A percentile compares a stretch with the other conserved stretches of the same genome.
Conservation (phyloP, 1,140 invertebrate species). For the Drosophila rufa region DNA sequence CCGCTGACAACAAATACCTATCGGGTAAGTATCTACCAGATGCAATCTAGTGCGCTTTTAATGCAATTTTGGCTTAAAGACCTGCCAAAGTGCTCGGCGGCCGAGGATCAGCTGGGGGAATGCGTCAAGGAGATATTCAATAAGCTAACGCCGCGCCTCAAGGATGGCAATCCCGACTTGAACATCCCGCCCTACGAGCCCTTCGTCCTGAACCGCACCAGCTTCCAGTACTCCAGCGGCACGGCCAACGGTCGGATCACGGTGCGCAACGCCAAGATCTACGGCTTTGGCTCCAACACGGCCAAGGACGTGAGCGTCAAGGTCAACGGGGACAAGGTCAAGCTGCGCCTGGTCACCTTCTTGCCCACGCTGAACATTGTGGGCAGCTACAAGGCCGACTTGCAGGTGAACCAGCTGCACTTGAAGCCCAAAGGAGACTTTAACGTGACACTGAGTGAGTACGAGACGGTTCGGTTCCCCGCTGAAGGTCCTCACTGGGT, state of each 20-base stretch:
- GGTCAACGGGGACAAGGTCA: slow-evolving; percentile 51
- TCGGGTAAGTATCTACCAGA: slow-evolving; percentile 20
- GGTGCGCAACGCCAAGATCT: slow-evolving; percentile 59
- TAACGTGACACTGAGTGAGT: slow-evolving; percentile 78
- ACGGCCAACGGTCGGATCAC: slow-evolving; percentile 64
- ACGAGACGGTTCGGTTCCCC: not conserved
- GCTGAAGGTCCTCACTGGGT: not conserved
- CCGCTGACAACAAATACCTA: slow-evolving; percentile 43
- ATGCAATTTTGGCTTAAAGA: slow-evolving; percentile 10
- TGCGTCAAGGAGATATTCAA: slow-evolving; percentile 69
- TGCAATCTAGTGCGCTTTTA: not conserved
- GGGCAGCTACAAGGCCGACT: slow-evolving; percentile 79
- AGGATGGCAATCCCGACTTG: slow-evolving; percentile 56
- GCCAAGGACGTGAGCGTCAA: slow-evolving; percentile 53
- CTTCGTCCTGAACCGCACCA: slow-evolving; percentile 59
- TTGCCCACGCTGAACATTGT: slow-evolving; percentile 67
- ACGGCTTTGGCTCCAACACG: slow-evolving; percentile 53
- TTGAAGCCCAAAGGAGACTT: slow-evolving; percentile 79
- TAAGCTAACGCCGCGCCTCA: slow-evolving; percentile 49
- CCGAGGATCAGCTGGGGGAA: slow-evolving; percentile 56
- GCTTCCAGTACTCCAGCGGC: slow-evolving; percentile 67
- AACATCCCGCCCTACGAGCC: slow-evolving; percentile 79
- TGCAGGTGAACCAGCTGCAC: slow-evolving; percentile 71
- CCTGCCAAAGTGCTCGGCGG: slow-evolving; percentile 57
- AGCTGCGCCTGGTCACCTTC: slow-evolving; percentile 30